A percentile compares a stretch with the other conserved stretches of the same genome.
phyloP scores from a whole-genome alignment of 2,888 invertebrate genomes.

The Pseudanteris insignis region DNA sequence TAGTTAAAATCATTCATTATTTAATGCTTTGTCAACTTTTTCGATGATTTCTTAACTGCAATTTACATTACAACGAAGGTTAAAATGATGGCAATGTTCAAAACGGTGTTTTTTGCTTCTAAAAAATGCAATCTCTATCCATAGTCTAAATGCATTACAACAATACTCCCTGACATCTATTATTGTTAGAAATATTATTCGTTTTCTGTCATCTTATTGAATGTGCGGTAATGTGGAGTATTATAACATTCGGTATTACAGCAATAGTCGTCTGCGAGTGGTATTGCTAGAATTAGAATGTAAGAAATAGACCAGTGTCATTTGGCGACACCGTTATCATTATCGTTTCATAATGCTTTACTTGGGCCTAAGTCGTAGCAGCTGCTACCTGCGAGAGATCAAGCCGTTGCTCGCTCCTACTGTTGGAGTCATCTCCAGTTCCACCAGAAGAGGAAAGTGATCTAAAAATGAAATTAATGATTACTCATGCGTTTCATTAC shows the following conservation, averaged over 20 bases:
- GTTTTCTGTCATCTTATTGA: conserved; percentile 55
- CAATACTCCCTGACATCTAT: conserved; percentile 62
- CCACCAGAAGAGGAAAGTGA: conserved; percentile 91
- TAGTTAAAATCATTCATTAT: no score
- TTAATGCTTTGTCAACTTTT: no score
- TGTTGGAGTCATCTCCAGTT: conserved; percentile 87
- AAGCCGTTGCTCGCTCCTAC: conserved; percentile 81
- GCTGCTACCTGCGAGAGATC: conserved; percentile 85
- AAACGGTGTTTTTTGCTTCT: conserved; percentile 47
- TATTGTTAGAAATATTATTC: conserved; percentile 60
- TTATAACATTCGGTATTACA: conserved; percentile 57
- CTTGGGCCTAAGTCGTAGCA: conserved; percentile 63
- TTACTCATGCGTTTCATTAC: no score
- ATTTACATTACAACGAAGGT: conserved; percentile 61
- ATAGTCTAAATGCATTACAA: conserved; percentile 66
- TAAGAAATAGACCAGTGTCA: conserved; percentile 59
- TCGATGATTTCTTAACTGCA: no score
- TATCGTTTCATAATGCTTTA: conserved; percentile 52
- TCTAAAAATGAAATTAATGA: no score
- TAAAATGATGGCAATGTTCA: conserved; percentile 48
- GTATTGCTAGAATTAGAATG: conserved; percentile 63
- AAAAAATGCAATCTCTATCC: conserved; percentile 66
- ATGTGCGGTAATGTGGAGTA: conserved; percentile 64
- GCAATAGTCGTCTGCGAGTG: conserved; percentile 59
- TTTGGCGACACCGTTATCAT: conserved; percentile 46